Conservation (phyloP, 2,113 vertebrate genomes). For the Mesitornis unicolor region DNA sequence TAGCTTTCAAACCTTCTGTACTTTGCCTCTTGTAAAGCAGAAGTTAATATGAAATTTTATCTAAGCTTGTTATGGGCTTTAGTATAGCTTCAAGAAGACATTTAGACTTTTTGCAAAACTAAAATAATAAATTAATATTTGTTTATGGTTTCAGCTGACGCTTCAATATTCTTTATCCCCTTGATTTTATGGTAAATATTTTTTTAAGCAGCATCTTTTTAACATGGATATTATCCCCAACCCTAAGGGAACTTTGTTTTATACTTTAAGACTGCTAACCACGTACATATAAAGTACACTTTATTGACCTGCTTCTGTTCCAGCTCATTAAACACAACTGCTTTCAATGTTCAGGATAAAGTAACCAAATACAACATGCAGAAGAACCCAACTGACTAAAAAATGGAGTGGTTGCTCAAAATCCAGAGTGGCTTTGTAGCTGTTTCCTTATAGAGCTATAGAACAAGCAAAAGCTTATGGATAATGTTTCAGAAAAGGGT, state of each 20-base stretch:
- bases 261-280: constrained; percentile 28
- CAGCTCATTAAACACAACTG: constrained; percentile 64
- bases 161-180: constrained; percentile 8
- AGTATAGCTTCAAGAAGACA: background rate
- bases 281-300: background rate
- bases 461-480: background rate
- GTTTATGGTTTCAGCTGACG: background rate
- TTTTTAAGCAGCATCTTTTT: constrained; percentile 5
- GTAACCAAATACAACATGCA: constrained; percentile 22
- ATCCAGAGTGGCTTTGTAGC: background rate
- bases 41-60: background rate
- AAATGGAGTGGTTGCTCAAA: background rate
- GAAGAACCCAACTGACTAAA: background rate
- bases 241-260: background rate
- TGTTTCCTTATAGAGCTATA: background rate
- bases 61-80: background rate
- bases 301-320: constrained; percentile 66
- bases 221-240: background rate
- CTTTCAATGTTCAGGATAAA: constrained; percentile 51
- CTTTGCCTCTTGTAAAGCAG: background rate
- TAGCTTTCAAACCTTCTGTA: background rate
- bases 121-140: background rate
- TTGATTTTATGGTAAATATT: background rate
- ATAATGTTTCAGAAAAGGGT: background rate
- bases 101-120: background rate